phyloP scores from a whole-genome alignment of 2,797 vertebrate genomes.

The Macropus fuliginosus region DNA sequence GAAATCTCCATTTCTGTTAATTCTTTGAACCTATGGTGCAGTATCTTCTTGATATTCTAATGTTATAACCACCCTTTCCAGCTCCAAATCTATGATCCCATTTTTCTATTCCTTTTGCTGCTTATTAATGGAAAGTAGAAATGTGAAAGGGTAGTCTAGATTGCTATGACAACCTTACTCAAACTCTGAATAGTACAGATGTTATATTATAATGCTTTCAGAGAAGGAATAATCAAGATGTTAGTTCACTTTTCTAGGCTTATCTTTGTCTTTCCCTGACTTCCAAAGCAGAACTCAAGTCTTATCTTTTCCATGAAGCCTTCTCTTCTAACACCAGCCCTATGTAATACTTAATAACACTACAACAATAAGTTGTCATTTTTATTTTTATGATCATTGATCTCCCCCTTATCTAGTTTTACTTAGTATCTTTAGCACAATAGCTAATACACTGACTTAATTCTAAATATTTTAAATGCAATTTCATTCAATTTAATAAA shows the following conservation, averaged over 20 bases:
- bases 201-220: not conserved
- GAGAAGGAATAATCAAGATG: not conserved
- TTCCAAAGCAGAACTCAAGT: not conserved
- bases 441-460: not conserved
- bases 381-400: not conserved
- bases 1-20: not conserved
- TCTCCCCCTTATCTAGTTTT: not conserved
- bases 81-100: not conserved
- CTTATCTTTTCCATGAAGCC: not conserved
- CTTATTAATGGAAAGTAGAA: not conserved
- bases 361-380: not conserved
- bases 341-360: not conserved
- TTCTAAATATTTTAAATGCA: not conserved
- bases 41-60: not conserved
- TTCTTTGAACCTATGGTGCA: not conserved
- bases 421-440: not conserved
- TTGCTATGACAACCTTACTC: not conserved
- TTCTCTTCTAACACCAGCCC: not conserved
- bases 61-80: not conserved
- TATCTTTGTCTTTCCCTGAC: not conserved
- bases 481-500: not conserved
- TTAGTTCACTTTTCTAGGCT: not conserved
- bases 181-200: not conserved
- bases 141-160: not conserved
- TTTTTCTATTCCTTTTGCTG: not conserved